Conservation (phyloP, 2,888 invertebrate genomes). For the Dasypolia templi region DNA sequence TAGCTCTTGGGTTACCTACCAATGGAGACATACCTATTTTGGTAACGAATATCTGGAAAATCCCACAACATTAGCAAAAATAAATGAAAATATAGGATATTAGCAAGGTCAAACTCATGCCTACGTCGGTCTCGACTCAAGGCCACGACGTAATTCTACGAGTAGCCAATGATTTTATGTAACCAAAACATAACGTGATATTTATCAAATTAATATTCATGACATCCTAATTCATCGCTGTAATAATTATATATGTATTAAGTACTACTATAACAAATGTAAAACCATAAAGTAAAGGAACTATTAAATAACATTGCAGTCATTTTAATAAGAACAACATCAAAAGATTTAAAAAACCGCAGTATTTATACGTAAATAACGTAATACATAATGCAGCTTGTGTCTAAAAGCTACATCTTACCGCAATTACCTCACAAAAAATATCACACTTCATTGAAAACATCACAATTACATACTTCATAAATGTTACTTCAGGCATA, state of each 20-base stretch:
- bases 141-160: constrained; percentile 81
- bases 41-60: constrained; percentile 16
- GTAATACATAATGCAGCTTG: neutral
- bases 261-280: constrained; percentile 24
- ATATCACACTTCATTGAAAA: constrained; percentile 22
- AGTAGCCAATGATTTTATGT: constrained; percentile 72
- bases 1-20: neutral
- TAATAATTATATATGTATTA: constrained; percentile 26
- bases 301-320: constrained; percentile 7
- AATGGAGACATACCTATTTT: neutral
- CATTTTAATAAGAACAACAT: constrained; percentile 4
- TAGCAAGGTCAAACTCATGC: constrained; percentile 55
- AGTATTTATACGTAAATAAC: neutral
- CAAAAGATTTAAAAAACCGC: neutral
- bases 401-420: neutral
- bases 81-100: constrained; percentile 58
- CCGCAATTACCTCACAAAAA: neutral
- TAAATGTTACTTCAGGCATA: constrained; percentile 26
- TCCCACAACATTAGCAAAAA: constrained; percentile 26
- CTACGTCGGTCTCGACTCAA: constrained; percentile 77
- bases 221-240: constrained; percentile 22
- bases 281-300: too few species aligned
- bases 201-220: constrained; percentile 41
- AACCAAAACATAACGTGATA: constrained; percentile 66
- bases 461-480: constrained; percentile 18